Base-by-base conservation (phyloP, 1,140 invertebrate genomes). In the Camponotus pennsylvanicus region DNA sequence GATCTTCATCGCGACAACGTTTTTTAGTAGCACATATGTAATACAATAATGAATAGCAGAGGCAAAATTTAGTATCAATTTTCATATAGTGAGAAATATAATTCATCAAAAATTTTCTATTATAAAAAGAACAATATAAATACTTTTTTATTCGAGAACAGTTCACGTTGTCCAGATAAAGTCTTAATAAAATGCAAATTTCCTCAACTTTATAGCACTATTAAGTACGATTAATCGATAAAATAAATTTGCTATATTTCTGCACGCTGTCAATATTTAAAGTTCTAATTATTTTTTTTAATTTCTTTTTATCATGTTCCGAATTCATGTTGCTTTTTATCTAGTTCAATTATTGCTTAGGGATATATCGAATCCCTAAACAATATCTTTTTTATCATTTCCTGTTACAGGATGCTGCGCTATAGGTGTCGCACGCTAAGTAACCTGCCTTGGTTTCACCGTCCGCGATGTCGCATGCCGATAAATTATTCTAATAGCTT, bases 401-500 rank as follows among this genome's bases (percentile, higher is more conserved):
- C 1, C 61, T 32, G 32, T 34, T 27, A 27, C 27, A 27, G 37
- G 66, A 55, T 89, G 75, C 55, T 82, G 64, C 49, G 71, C 45
- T 84, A 84, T 52, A 73, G 59, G 59, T 37, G 63, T 15, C 27
- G 57, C 75, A 69, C 55, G 37, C 42, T 71, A 86, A 89, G 21
- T 76, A 84, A 55, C 61, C 40, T 57, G 69, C 76, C 45, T 75
- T 49, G 59, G 49, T 89, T 87, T 71, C 88, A 32, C n/a, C 70
- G 59, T 82, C 59, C 73, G 69, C 75, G 78, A 63, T 69, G 34
- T 18, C 67, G 63, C 75, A 59, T 88, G 40, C 78, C 75, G 79
- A 90, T 90, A 90, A 90, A 90, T 90, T 80, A 87, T 75, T 85
- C 73, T 89, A 89, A 90, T 89, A 87, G 88, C 85, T 79, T 86